phyloP scores from a whole-genome alignment of 2,888 invertebrate genomes.

The Clostera curtula region DNA sequence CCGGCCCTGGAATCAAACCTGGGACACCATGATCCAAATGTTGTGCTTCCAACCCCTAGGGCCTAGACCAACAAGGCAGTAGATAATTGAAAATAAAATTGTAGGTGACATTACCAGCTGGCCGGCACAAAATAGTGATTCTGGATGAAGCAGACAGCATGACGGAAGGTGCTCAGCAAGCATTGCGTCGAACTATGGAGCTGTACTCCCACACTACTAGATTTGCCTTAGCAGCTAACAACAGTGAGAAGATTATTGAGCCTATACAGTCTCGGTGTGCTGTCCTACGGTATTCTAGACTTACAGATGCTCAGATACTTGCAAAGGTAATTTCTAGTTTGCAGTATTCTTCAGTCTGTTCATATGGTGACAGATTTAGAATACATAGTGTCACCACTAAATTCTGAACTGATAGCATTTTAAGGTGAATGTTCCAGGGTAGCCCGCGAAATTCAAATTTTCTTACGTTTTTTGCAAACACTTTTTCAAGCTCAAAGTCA shows the following conservation, averaged over 20 bases:
- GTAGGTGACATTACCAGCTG: slow-evolving; percentile 89
- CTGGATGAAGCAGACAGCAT: slow-evolving; percentile 99
- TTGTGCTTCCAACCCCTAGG: background rate
- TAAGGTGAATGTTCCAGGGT: no score
- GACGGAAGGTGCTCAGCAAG: slow-evolving; percentile 99
- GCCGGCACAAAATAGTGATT: slow-evolving; percentile 95
- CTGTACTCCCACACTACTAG: slow-evolving; percentile 97
- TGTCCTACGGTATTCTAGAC: slow-evolving; percentile 91
- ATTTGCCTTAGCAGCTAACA: slow-evolving; percentile 98
- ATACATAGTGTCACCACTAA: no score
- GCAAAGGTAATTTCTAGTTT: slow-evolving; percentile 74
- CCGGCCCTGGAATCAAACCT: no score
- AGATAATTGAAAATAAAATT: slow-evolving; percentile 1
- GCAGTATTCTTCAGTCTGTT: no score
- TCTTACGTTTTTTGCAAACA: no score
- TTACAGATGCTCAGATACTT: slow-evolving; percentile 93
- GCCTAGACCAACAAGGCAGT: background rate
- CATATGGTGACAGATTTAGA: no score
- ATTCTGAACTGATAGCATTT: no score
- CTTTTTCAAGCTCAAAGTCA: no score
- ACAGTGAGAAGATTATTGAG: slow-evolving; percentile 98
- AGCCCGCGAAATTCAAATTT: no score
- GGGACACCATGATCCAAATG: no score
- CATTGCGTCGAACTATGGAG: slow-evolving; percentile 98
- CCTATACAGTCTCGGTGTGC: slow-evolving; percentile 99